A percentile compares a stretch with the other conserved stretches of the same genome.
These are phyloP conservation scores for Delichon dasypus DNA, from an alignment of 2,797 vertebrate species.

Conservation along the genomic window DNA sequence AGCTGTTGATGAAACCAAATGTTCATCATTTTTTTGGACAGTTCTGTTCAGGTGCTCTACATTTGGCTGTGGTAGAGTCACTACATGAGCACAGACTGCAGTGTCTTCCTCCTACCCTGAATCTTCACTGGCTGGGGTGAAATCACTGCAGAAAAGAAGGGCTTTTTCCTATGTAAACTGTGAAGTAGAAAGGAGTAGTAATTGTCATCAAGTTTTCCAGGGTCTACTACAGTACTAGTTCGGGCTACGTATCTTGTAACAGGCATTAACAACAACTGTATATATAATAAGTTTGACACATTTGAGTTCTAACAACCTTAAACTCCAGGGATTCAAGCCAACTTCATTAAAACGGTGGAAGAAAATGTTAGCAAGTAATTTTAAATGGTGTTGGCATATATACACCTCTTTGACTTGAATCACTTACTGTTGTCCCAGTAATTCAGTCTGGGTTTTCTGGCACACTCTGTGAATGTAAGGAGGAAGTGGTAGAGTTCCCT, in stretches of 20 bases:
- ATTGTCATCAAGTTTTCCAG: background rate
- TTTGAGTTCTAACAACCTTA: slow-evolving; percentile 14
- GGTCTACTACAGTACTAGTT: background rate
- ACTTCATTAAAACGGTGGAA: background rate
- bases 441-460: background rate
- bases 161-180: background rate
- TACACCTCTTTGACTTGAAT: background rate
- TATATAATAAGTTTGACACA: background rate
- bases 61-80: background rate
- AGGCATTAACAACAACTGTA: background rate
- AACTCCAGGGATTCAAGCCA: slow-evolving; percentile 23
- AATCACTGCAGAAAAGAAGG: background rate
- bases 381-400: background rate
- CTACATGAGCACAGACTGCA: background rate
- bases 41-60: background rate
- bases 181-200: background rate
- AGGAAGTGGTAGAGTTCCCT: background rate
- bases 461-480: background rate
- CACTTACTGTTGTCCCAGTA: background rate
- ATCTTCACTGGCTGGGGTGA: background rate
- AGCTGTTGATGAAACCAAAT: background rate
- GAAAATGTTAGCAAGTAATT: background rate
- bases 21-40: background rate
- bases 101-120: background rate
- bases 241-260: background rate